Percentiles rank a stretch among this genome's conserved stretches.
Evolutionary conservation across 2,113 vertebrate species (phyloP).

Genomic region (Charina bottae): DNA sequence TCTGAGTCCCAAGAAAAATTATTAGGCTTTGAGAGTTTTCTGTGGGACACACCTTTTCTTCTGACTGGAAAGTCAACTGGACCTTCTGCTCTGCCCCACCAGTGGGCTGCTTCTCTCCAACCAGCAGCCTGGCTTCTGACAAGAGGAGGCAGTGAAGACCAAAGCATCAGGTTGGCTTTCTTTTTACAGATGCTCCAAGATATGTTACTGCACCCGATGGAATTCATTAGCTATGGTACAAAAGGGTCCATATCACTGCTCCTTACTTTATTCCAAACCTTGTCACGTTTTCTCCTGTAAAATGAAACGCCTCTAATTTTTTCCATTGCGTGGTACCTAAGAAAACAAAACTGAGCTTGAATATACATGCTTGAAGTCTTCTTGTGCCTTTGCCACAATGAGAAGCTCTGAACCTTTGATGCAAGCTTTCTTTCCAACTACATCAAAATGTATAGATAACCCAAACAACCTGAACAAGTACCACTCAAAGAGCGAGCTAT

Average conservation of each 20-base stretch:
- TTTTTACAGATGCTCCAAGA: neutral
- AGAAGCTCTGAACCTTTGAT: slow-evolving; percentile 78
- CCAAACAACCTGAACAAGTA: slow-evolving; percentile 84
- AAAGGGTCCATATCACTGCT: neutral
- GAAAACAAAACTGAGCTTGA: slow-evolving; percentile 78
- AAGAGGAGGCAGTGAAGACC: neutral
- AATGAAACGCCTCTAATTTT: slow-evolving; percentile 51
- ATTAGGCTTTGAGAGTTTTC: neutral
- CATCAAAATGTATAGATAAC: slow-evolving; percentile 91
- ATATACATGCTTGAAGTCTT: slow-evolving; percentile 76
- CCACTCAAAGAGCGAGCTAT: slow-evolving; percentile 88
- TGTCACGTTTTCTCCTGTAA: slow-evolving; percentile 51
- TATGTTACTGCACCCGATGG: neutral
- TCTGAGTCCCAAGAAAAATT: neutral
- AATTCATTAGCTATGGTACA: slow-evolving; percentile 38
- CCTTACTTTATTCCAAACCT: slow-evolving; percentile 34
- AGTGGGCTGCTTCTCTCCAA: neutral
- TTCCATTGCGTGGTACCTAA: slow-evolving; percentile 74
- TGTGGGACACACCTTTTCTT: neutral
- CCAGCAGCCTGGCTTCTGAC: neutral
- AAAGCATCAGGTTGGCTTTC: neutral
- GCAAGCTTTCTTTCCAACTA: slow-evolving; percentile 84
- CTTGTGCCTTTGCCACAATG: slow-evolving; percentile 69
- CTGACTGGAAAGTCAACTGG: neutral
- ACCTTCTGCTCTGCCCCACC: slow-evolving; percentile 3